Percentiles rank a stretch among this genome's conserved stretches.
These are phyloP conservation scores for Drosophila ustulata DNA, from an alignment of 2,888 invertebrate species.

Conservation along the genomic window DNA sequence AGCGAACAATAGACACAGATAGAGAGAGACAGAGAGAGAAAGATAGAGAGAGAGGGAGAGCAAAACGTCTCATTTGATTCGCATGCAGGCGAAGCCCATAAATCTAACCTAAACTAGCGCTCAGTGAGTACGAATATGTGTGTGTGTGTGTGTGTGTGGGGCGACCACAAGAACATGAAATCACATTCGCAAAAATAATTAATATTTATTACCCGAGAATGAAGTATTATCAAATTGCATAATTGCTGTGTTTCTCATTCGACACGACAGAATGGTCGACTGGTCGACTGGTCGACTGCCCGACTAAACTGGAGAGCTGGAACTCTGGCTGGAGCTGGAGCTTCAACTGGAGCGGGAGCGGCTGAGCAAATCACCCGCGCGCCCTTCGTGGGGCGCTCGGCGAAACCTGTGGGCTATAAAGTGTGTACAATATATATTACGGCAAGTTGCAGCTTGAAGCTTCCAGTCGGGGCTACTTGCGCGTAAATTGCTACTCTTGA, in stretches of 20 bases:
- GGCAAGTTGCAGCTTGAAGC: slow-evolving; percentile 61
- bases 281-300: slow-evolving; percentile 2
- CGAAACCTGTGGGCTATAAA: slow-evolving; percentile 56
- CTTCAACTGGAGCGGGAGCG: slow-evolving; percentile 7
- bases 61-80: slow-evolving; percentile 72
- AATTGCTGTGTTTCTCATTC: slow-evolving; percentile 82
- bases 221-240: slow-evolving; percentile 81
- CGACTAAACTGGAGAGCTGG: neutral
- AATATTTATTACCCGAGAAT: slow-evolving; percentile 80
- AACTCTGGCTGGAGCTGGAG: neutral
- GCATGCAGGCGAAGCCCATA: slow-evolving; percentile 62
- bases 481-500: slow-evolving; percentile 79
- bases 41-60: slow-evolving; percentile 15
- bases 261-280: slow-evolving; percentile 69
- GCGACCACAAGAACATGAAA: slow-evolving; percentile 39
- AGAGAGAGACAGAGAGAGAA: neutral
- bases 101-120: slow-evolving; percentile 73
- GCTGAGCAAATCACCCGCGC: slow-evolving; percentile 46
- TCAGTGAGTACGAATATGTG: slow-evolving; percentile 44
- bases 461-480: slow-evolving; percentile 66
- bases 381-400: slow-evolving; percentile 29
- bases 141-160: neutral
- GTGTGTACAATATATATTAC: slow-evolving; percentile 47
- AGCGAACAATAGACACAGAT: neutral
- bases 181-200: slow-evolving; percentile 76